Conservation (phyloP, 1,140 invertebrate species). For the Ridgeia piscesae region DNA sequence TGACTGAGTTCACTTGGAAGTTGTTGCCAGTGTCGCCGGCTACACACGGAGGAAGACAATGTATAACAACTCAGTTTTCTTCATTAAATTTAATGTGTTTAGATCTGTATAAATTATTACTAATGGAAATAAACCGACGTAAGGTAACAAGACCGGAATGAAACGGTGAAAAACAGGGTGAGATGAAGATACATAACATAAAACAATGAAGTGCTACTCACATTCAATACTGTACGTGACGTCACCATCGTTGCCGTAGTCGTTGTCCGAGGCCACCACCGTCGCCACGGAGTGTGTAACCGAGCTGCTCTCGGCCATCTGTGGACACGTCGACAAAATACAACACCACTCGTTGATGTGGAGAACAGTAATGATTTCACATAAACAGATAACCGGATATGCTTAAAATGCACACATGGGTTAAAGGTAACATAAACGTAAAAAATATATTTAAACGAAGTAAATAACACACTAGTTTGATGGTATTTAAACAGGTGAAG, state of each 20-base stretch:
- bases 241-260: conserved; percentile 35
- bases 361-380: too few species aligned
- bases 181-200: not conserved
- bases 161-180: too few species aligned
- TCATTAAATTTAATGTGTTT: not conserved
- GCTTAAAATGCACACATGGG: not conserved
- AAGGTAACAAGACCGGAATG: too few species aligned
- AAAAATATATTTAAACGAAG: too few species aligned
- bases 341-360: too few species aligned
- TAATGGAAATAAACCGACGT: too few species aligned
- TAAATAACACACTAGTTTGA: too few species aligned
- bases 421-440: too few species aligned
- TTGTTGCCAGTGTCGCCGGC: conserved; percentile 5
- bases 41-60: not conserved
- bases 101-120: too few species aligned
- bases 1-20: not conserved
- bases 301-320: not conserved
- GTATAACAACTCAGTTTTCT: not conserved
- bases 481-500: too few species aligned
- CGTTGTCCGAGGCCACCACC: conserved; percentile 49
- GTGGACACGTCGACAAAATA: too few species aligned
- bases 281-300: not conserved
- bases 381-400: not conserved
- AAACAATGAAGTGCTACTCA: conserved; percentile 14
- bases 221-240: conserved; percentile 41